Percentiles rank a stretch among this genome's conserved stretches.
phyloP scores from a whole-genome alignment of 2,113 vertebrate genomes.

The Pachypanchax playfairii region DNA sequence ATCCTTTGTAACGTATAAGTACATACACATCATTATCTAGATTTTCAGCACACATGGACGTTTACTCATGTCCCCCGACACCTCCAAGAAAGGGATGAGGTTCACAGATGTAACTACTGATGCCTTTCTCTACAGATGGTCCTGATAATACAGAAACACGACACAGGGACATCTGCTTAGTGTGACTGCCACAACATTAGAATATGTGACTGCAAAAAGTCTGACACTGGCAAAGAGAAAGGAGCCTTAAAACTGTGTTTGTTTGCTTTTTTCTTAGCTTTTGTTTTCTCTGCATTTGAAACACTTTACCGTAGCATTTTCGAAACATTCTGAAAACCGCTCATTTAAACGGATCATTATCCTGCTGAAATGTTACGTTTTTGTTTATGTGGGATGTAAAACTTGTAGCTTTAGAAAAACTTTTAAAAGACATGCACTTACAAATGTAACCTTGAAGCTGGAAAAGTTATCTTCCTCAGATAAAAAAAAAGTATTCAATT shows the following conservation, averaged over 20 bases:
- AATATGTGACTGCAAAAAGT: not conserved
- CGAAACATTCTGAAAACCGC: slow-evolving; percentile 2
- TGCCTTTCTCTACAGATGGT: slow-evolving; percentile 52
- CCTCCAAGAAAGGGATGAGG: slow-evolving; percentile 56
- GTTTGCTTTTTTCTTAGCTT: not conserved
- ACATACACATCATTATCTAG: slow-evolving; percentile 17
- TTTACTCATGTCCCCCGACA: slow-evolving; percentile 20
- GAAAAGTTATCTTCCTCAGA: not conserved
- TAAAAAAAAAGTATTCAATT: not conserved
- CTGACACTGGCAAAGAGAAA: not conserved
- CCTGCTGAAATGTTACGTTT: not conserved
- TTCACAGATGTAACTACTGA: slow-evolving; percentile 45
- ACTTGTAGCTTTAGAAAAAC: not conserved
- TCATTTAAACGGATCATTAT: slow-evolving; percentile 10
- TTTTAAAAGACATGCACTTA: not conserved
- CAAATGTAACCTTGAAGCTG: not conserved
- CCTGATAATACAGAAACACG: slow-evolving; percentile 25
- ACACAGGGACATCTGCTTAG: slow-evolving; percentile 44
- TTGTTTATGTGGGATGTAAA: not conserved
- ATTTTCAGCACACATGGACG: slow-evolving; percentile 12
- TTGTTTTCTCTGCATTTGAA: not conserved
- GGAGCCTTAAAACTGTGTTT: slow-evolving; percentile 6
- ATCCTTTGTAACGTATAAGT: slow-evolving; percentile 1
- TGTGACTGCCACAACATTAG: slow-evolving; percentile 22
- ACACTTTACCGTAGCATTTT: not conserved